Evolutionary conservation across 2,113 vertebrate genomes (phyloP), one percentile per base, ranked within the genome.

Genomic region (Piprites chloris): DNA sequence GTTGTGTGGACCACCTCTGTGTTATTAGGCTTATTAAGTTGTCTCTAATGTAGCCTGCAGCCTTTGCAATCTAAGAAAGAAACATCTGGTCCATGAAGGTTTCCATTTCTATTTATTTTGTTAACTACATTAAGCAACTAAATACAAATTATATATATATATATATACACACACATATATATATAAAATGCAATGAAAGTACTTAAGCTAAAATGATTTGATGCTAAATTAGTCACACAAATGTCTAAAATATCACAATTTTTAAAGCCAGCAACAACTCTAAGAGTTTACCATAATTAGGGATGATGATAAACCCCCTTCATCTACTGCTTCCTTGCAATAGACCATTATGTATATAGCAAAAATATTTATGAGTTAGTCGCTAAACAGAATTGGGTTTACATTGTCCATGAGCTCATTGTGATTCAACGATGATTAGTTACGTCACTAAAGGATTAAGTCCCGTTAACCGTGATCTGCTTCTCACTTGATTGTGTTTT

Each of bases 1-100:
- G n/a, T 76, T 92, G 39, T 75, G 41, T 72, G 66, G 74, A 68
- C 80, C 81, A 95, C 93, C 69, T 62, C 73, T 91, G 93, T 61
- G 91, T 94, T 97, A 88, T 88, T 94, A 92, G 44, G 32, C 66
- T 92, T 87, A 75, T 95, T 95, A 96, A 89, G 41, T 79, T 89
- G 47, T 85, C 58, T 92, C 15, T 75, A 79, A 89, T 61, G 91
- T 75, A 87, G 20, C 56, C 91, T 75, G 66, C 9, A 27, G 94
- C 52, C 69, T 79, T 85, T 85, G 69, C 47, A 85, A 41, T 76
- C 94, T 85, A 79, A 26, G 81, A 92, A 92, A 75, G 55, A 85
- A 96, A 95, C 73, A 94, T 95, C 80, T 96, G 95, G 77, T 79
- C 47, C 26, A 27, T 65, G 65, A 89, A 89, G 47, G 47, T 82